Base-by-base conservation (phyloP, 1,140 invertebrate genomes). In the Tetraneura akinire region DNA sequence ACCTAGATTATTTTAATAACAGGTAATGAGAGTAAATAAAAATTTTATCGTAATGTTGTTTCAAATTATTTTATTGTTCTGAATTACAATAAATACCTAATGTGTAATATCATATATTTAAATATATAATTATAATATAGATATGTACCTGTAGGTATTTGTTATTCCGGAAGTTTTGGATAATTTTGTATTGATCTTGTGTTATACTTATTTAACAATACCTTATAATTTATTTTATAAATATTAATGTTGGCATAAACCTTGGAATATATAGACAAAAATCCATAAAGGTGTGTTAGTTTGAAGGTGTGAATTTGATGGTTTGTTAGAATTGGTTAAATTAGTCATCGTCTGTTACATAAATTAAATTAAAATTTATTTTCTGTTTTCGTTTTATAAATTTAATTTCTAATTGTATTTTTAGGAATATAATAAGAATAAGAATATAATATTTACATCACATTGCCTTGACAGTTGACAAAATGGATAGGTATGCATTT, bases 251-350 rank as follows among this genome's bases (percentile, higher is more conserved):
- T 3, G 8, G 6, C 1, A 16, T 5, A 55, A 60, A 76, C 73
- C 73, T 76, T 76, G 73, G 57, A 57, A 37, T n/a, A 16, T 32
- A 60, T 60, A 53, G 53, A 76, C 73, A 55, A 60, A 74, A 37
- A 26, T 55, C 21, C 37, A 53, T 37, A 51, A 23, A 76, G 73
- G 73, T 23, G 73, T 45, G 51, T 23, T 53, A 8, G 32, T 18
- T 37, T 21, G 23, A n/a, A 76, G 73, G 73, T 76, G 73, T 76
- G 73, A 45, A 57, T 60, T 76, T 21, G 37, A 55, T 42, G 29
- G 29, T 76, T 42, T 45, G 51, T 76, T 26, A n/a, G 29, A 23
- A 14, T 55, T 76, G 6, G 13, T 45, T 16, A 57, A 45, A 57
- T 76, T 76, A 57, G 73, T 76, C 73, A 76, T 76, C 73, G 18